Conservation (phyloP, 2,797 vertebrate species). For the Mergus octosetaceus region DNA sequence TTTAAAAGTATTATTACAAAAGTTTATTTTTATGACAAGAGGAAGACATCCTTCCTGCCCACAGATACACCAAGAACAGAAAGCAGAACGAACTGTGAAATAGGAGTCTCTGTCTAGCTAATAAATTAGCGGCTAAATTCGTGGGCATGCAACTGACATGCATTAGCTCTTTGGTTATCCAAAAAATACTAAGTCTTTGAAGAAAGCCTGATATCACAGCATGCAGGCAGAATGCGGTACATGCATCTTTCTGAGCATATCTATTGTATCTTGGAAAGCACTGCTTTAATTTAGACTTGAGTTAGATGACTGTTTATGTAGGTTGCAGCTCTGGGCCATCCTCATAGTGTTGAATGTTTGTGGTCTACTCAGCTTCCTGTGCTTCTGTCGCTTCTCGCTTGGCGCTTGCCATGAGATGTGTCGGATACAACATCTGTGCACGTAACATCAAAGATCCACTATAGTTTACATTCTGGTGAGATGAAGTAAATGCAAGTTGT, state of each 20-base stretch:
- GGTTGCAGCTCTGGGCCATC: constrained; percentile 53
- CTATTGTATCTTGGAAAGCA: neutral
- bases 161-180: neutral
- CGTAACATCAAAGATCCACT: constrained; percentile 80
- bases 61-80: neutral
- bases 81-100: neutral
- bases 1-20: neutral
- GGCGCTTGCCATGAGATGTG: constrained; percentile 71
- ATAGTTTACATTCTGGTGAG: constrained; percentile 78
- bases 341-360: constrained; percentile 72
- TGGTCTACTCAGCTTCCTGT: constrained; percentile 77
- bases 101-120: neutral
- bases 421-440: constrained; percentile 77
- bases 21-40: neutral
- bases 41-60: neutral
- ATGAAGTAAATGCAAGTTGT: constrained; percentile 75
- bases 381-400: constrained; percentile 56
- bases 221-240: neutral
- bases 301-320: constrained; percentile 7
- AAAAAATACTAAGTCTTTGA: neutral
- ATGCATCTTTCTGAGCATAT: neutral
- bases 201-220: neutral
- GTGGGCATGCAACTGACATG: neutral
- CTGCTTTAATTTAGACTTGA: constrained; percentile 11
- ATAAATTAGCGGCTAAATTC: constrained; percentile 8